phyloP scores from a whole-genome alignment of 1,140 invertebrate genomes.

The Ridgeia piscesae region DNA sequence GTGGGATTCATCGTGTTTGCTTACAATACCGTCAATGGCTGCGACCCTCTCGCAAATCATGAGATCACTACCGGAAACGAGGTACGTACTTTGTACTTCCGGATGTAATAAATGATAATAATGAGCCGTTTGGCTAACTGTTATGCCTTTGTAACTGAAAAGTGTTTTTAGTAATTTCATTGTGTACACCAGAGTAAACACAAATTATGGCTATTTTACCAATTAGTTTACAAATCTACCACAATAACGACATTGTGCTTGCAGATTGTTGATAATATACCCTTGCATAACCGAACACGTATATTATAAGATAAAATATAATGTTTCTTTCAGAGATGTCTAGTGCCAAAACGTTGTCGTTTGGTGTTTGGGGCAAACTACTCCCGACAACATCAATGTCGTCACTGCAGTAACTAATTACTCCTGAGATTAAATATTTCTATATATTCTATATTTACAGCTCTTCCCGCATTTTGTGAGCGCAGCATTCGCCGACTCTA shows the following conservation, averaged over 20 bases:
- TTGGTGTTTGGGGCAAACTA: too few species aligned
- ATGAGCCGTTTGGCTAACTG: background rate
- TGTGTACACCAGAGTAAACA: background rate
- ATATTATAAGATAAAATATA: too few species aligned
- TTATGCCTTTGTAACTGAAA: background rate
- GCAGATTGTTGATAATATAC: too few species aligned
- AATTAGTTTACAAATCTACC: too few species aligned
- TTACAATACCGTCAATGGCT: slow-evolving; percentile 11
- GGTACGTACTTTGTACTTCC: slow-evolving; percentile 8
- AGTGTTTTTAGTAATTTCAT: background rate
- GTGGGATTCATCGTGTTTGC: slow-evolving; percentile 20
- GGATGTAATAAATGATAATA: background rate
- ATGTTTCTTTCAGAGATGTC: too few species aligned
- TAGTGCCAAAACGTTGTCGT: too few species aligned
- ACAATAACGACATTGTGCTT: too few species aligned
- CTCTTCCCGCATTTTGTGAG: slow-evolving; percentile 23
- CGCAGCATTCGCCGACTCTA: slow-evolving; percentile 5
- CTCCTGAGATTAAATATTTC: too few species aligned
- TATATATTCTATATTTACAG: slow-evolving; percentile 7
- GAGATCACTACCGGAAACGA: slow-evolving; percentile 12
- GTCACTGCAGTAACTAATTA: too few species aligned
- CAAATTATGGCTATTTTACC: too few species aligned
- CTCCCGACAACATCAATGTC: too few species aligned
- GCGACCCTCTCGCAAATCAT: slow-evolving; percentile 23
- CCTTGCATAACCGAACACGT: too few species aligned